phyloP scores from a whole-genome alignment of 2,113 vertebrate species.

The Anser cygnoides region DNA sequence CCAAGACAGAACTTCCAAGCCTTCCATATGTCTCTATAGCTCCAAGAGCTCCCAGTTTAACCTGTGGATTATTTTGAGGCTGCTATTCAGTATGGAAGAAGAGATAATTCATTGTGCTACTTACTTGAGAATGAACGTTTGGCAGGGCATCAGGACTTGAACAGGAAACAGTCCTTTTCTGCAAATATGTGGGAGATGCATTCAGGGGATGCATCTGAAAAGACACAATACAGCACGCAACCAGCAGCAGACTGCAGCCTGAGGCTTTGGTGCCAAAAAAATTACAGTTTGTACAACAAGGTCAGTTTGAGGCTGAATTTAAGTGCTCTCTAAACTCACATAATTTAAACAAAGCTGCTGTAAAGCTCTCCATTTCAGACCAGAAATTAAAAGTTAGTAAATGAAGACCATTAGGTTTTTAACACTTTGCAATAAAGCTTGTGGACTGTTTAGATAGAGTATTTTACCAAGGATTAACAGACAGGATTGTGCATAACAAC shows the following conservation, averaged over 20 bases:
- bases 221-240: background rate
- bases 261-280: conserved; percentile 2
- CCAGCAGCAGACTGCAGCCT: background rate
- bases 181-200: background rate
- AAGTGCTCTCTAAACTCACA: conserved; percentile 1
- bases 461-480: background rate
- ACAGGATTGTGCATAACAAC: background rate
- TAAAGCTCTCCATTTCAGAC: background rate
- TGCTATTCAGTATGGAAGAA: background rate
- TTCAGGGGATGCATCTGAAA: background rate
- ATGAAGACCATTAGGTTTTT: background rate
- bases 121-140: background rate
- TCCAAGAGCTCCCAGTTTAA: conserved; percentile 9
- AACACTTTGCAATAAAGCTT: background rate
- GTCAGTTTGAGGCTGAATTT: conserved; percentile 25
- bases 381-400: background rate
- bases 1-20: background rate
- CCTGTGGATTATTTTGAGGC: background rate
- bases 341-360: conserved; percentile 29
- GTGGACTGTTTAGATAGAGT: background rate
- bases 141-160: background rate
- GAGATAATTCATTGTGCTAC: background rate
- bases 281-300: background rate
- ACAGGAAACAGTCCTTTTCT: conserved; percentile 12
- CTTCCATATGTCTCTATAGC: background rate